Evolutionary conservation across 2,797 vertebrate species (phyloP), one percentile per base, ranked within the genome.

Genomic region (Antrozous pallidus): DNA sequence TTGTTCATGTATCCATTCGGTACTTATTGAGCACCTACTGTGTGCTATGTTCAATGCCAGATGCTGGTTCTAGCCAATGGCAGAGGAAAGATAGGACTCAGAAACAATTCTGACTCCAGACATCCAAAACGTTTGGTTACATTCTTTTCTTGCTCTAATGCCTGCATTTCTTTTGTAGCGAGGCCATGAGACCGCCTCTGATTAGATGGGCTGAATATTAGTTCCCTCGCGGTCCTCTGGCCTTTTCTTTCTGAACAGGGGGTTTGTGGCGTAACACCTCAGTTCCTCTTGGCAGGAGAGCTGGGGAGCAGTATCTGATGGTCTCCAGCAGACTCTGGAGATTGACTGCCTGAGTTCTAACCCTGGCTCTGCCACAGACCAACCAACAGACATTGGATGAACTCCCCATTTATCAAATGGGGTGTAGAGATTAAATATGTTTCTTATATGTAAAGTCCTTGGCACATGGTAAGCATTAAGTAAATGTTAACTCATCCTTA

Each of bases 41-140:
- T 5, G 17, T 36, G 20, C 24, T 1, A 0, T 3, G 24, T 38
- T 74, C 45, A 8, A 1, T 22, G 49, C 63, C 26, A 26, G 83
- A 31, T 12, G 26, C 51, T 47, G 38, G 12, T 45, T 70, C 65
- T 87, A 49, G 77, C 36, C 67, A 36, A 5, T 11, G 16, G 17
- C 26, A n/a, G 73, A 79, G 58, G 65, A 84, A 58, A 58, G 49
- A 51, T 40, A 86, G 11, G 36, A 63, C 56, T 47, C 61, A 42
- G 33, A 54, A 75, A 33, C 1, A 17, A 6, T 65, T 92, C 79
- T 58, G 51, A 28, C 26, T 71, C 26, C 28, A 58, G 40, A 73
- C 33, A 42, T 14, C 18, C 22, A 6, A 49, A 0, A 6, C 8
- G 42, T 38, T 38, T 13, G 26, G 6, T 69, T 33, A 38, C 18